These are phyloP conservation scores for Drosophila subsilvestris DNA, from an alignment of 2,888 invertebrate species.

Conservation along the genomic window DNA sequence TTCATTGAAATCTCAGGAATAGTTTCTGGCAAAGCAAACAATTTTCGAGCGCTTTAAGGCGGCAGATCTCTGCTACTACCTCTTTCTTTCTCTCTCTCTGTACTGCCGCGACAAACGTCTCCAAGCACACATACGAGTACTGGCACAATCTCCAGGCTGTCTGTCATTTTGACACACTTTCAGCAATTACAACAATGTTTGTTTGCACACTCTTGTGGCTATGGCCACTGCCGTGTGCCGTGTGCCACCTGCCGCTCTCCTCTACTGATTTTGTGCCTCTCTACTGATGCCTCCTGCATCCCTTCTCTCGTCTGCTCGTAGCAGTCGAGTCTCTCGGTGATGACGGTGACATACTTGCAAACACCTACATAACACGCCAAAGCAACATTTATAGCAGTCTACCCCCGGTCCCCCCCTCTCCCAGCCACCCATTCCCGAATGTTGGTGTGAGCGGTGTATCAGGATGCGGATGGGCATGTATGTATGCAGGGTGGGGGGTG, in stretches of 20 bases:
- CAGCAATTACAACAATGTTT: constrained; percentile 66
- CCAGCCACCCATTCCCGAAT: constrained; percentile 4
- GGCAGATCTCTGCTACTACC: neutral
- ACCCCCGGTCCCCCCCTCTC: too few relatives aligned
- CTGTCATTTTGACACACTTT: constrained; percentile 72
- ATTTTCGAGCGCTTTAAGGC: neutral
- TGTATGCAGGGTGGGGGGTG: neutral
- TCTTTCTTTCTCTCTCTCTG: neutral
- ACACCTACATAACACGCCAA: constrained; percentile 50
- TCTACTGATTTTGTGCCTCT: neutral
- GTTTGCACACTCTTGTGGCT: constrained; percentile 54
- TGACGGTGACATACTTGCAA: constrained; percentile 58
- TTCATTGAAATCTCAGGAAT: neutral
- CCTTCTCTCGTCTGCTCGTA: neutral
- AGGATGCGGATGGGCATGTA: neutral
- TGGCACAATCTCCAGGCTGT: constrained; percentile 21
- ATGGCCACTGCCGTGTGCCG: constrained; percentile 10
- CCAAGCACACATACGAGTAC: constrained; percentile 8
- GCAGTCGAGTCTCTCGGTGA: constrained; percentile 21
- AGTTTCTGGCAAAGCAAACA: neutral
- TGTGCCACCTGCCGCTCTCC: neutral
- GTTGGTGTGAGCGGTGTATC: constrained; percentile 17
- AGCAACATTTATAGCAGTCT: constrained; percentile 61
- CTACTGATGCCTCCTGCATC: neutral
- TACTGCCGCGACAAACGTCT: constrained; percentile 21